A percentile compares a stretch with the other conserved stretches of the same genome.
These are phyloP conservation scores for Pseudochaenichthys georgianus DNA, from an alignment of 2,797 vertebrate species.

Conservation along the genomic window DNA sequence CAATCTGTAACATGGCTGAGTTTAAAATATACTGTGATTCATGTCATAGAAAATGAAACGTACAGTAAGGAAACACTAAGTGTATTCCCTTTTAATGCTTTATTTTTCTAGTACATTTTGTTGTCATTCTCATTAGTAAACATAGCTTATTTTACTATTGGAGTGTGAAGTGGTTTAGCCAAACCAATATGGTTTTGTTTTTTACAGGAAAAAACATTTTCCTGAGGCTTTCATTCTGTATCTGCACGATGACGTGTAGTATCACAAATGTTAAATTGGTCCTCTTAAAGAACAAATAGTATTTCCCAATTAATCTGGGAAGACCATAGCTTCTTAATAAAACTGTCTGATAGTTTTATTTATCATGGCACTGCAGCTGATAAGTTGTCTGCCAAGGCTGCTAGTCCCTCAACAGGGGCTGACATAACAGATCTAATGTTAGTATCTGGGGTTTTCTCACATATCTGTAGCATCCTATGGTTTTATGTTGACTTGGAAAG, in stretches of 20 bases:
- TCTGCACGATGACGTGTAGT: background rate
- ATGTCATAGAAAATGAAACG: background rate
- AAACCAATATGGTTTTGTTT: no score
- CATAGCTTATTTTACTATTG: background rate
- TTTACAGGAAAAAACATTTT: background rate
- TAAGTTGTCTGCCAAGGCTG: slow-evolving; percentile 36
- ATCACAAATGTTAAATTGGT: slow-evolving; percentile 22
- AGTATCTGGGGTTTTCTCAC: no score
- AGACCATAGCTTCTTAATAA: slow-evolving; percentile 21
- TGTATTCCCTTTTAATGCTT: slow-evolving; percentile 3
- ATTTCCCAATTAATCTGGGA: slow-evolving; percentile 21
- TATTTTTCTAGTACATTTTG: background rate
- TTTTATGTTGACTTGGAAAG: background rate
- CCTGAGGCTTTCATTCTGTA: background rate
- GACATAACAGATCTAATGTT: slow-evolving; percentile 4
- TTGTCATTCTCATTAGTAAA: background rate
- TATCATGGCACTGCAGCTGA: slow-evolving; percentile 30
- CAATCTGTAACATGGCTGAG: background rate
- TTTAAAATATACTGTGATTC: background rate
- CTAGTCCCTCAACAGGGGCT: slow-evolving; percentile 35
- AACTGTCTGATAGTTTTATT: slow-evolving; percentile 45
- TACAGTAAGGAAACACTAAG: background rate
- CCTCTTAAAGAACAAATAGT: slow-evolving; percentile 16
- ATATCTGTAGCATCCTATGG: no score
- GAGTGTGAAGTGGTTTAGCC: background rate